Evolutionary conservation across 1,140 invertebrate genomes (phyloP), one percentile per base, ranked within the genome.

Genomic region (Belonocnema kinseyi): DNA sequence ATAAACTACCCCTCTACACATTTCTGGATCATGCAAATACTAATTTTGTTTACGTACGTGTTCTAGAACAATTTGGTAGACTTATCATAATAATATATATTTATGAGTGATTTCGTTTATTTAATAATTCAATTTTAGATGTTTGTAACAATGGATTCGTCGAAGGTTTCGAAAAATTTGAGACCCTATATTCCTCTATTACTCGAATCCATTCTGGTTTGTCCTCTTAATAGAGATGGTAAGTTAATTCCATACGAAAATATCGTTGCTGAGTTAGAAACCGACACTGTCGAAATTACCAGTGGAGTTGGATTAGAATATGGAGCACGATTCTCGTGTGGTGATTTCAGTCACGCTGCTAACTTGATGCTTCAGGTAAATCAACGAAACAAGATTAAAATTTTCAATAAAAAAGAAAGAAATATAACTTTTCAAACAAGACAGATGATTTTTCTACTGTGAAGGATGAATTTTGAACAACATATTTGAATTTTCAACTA

Each of bases 1-100:
- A 90, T 11, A 90, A 94, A 58, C 87, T 96, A n/a, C 95, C 96
- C 19, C 91, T 97, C 73, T 95, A 93, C 84, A 95, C 96, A 3
- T 94, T 96, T 80, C 91, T 97, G 66, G 95, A 97, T 92, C 93
- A 96, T 85, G 90, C 97, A 14, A 94, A 95, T 77, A 96, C 96
- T 1, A 96, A 96, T 86, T 97, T 98, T 92, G 93, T 97, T 80
- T 95, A 97, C 91, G 96, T 97, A 88, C 93, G 94, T 94, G 71
- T 79, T 46, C 17, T 13, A 54, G 53, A 72, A 26, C 2, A 52
- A 53, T 14, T n/a, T 46, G 50, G 52, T 11, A 11, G 11, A 73
- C 33, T 73, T 66, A 51, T 56, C 21, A 40, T 46, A 46, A 11
- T 10, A 46, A 46, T 46, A 26, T n/a, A 46, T 46, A 11, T 11